Percentiles rank a stretch among this genome's conserved stretches.
These are phyloP conservation scores for Anoncus sp. DNA, from an alignment of 2,888 invertebrate species.

Conservation along the genomic window DNA sequence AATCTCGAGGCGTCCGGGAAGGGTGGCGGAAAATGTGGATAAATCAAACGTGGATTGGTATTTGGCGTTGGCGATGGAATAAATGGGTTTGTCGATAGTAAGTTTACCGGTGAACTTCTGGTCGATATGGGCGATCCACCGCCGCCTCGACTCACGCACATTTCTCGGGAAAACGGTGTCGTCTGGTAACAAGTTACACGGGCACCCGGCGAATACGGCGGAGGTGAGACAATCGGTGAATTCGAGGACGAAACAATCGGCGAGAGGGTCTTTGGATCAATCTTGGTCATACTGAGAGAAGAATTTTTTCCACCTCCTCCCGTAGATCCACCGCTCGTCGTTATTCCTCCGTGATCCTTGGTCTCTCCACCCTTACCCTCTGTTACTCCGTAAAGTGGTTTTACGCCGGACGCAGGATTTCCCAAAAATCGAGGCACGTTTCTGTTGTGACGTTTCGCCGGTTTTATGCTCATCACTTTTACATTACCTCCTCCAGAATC, in stretches of 20 bases:
- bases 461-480: conserved; percentile 80
- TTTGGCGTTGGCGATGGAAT: conserved; percentile 81
- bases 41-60: conserved; percentile 80
- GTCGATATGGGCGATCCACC: conserved; percentile 78
- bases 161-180: conserved; percentile 76
- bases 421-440: conserved; percentile 81
- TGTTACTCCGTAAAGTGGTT: conserved; percentile 85
- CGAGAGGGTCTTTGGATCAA: conserved; percentile 86
- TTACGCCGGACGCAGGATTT: conserved; percentile 86
- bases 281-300: conserved; percentile 82
- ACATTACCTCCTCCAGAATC: conserved; percentile 61
- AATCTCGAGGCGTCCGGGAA: conserved; percentile 75
- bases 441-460: conserved; percentile 86
- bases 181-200: conserved; percentile 67
- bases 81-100: conserved; percentile 81
- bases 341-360: conserved; percentile 62
- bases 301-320: conserved; percentile 62
- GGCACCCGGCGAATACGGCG: conserved; percentile 78
- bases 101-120: conserved; percentile 80
- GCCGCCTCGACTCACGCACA: conserved; percentile 70
- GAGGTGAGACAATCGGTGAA: conserved; percentile 78
- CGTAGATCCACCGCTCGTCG: conserved; percentile 38
- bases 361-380: conserved; percentile 77
- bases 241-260: conserved; percentile 82
- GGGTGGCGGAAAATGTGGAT: conserved; percentile 77